Conservation (phyloP, 2,888 invertebrate species). For the Hypomecis atomaria region DNA sequence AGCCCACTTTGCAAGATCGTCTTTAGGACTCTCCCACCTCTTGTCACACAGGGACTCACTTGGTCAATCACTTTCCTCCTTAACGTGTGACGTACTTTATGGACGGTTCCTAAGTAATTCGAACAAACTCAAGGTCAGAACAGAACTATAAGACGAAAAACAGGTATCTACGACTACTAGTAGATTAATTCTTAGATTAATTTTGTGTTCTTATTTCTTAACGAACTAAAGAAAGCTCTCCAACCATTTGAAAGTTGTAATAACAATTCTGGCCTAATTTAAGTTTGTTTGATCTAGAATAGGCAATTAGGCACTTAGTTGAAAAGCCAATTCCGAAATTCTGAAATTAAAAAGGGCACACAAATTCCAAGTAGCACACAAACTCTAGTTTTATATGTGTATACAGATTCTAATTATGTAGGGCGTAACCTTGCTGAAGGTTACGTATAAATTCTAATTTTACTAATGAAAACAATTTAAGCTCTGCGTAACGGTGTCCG, state of each 20-base stretch:
- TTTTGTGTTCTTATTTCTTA: not conserved
- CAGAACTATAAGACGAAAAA: too few species aligned
- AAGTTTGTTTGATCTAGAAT: slow-evolving; percentile 1
- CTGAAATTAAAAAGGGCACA: not conserved
- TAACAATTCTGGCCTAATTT: slow-evolving; percentile 11
- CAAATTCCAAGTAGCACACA: slow-evolving; percentile 4
- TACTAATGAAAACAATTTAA: too few species aligned
- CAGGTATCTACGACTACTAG: not conserved
- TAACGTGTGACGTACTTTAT: too few species aligned
- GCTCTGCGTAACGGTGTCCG: too few species aligned
- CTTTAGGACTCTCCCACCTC: too few species aligned
- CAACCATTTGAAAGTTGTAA: slow-evolving; percentile 11
- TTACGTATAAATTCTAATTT: not conserved
- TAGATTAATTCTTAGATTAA: slow-evolving; percentile 3
- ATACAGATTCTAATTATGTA: not conserved
- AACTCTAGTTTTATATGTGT: not conserved
- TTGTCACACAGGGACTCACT: too few species aligned
- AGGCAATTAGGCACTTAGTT: not conserved
- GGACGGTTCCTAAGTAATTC: not conserved
- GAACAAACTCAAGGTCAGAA: not conserved
- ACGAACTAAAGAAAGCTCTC: slow-evolving; percentile 9
- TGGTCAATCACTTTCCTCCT: too few species aligned
- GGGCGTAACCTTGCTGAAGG: not conserved
- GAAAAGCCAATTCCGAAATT: slow-evolving; percentile 1
- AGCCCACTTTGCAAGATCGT: too few species aligned